phyloP scores from a whole-genome alignment of 2,888 invertebrate species.

The Conomelus anceps region DNA sequence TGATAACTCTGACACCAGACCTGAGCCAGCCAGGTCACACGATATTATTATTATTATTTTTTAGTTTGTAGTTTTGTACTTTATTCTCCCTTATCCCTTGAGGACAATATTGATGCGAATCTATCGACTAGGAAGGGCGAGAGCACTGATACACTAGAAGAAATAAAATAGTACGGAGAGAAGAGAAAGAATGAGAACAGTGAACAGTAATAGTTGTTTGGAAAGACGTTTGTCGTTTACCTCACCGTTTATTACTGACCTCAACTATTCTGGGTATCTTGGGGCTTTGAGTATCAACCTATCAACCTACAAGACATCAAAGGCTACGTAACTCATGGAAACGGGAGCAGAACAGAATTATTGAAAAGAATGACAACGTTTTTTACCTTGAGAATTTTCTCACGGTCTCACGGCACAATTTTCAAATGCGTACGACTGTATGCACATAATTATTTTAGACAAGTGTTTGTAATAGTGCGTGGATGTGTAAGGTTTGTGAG shows the following conservation, averaged over 20 bases:
- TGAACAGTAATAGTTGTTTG: neutral
- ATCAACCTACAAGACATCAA: neutral
- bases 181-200: neutral
- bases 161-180: neutral
- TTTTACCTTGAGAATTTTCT: neutral
- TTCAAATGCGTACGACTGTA: too few relatives aligned
- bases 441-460: too few relatives aligned
- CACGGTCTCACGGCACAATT: neutral
- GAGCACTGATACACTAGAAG: neutral
- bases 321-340: neutral
- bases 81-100: neutral
- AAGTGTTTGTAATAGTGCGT: too few relatives aligned
- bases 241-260: neutral
- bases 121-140: neutral
- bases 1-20: too few relatives aligned
- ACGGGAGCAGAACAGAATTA: neutral
- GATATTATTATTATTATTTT: neutral
- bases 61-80: neutral
- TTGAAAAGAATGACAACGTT: neutral
- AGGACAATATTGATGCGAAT: neutral
- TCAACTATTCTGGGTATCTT: neutral
- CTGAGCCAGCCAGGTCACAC: too few relatives aligned
- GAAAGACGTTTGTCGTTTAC: neutral
- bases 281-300: neutral
- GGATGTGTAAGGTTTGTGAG: too few relatives aligned